Conservation (phyloP, 2,797 vertebrate genomes). For the Chrysolophus pictus region DNA sequence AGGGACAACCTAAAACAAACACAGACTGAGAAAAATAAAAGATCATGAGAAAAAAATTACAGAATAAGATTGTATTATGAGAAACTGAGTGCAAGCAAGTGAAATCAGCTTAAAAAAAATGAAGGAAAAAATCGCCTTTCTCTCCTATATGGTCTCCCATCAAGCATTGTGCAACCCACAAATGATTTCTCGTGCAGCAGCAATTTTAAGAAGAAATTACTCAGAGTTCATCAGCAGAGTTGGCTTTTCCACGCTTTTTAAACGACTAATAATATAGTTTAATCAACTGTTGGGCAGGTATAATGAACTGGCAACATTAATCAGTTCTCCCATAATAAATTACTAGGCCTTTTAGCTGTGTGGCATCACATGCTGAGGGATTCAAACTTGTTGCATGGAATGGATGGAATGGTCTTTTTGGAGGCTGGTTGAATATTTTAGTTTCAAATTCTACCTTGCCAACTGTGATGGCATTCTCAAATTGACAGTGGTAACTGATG, state of each 20-base stretch:
- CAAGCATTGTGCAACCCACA: neutral
- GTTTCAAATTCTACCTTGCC: neutral
- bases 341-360: neutral
- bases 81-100: neutral
- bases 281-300: constrained; percentile 46
- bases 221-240: constrained; percentile 33
- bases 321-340: constrained; percentile 29
- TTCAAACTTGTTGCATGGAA: neutral
- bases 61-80: neutral
- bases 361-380: neutral
- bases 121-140: neutral
- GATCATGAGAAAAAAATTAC: no score
- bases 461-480: neutral
- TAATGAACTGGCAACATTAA: constrained; percentile 30
- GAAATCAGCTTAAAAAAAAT: neutral
- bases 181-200: constrained; percentile 9
- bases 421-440: neutral
- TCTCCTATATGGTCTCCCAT: neutral
- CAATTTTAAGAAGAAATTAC: constrained; percentile 15
- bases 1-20: no score
- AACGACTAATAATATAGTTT: constrained; percentile 43
- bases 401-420: neutral
- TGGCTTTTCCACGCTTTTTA: constrained; percentile 48
- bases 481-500: neutral
- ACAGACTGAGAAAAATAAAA: no score